Percentiles rank a stretch among this genome's conserved stretches.
Conservation (phyloP, 2,113 vertebrate genomes). For the Sceloporus tristichus region DNA sequence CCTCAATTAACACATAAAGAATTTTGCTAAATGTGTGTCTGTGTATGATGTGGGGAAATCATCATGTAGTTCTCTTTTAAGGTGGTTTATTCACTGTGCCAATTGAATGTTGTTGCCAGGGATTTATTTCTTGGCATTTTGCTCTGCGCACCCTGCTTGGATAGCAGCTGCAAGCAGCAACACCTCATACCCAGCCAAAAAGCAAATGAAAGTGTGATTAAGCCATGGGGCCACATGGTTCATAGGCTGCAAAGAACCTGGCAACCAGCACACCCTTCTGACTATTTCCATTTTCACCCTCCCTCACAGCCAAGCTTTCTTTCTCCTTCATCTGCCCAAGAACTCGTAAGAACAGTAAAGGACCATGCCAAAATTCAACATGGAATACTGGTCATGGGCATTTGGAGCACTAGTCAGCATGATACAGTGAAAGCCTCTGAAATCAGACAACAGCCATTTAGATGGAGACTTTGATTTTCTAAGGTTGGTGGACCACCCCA, state of each 20-base stretch:
- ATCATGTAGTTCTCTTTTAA: slow-evolving; percentile 39
- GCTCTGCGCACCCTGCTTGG: slow-evolving; percentile 21
- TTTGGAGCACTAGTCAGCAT: neutral
- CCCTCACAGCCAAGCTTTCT: neutral
- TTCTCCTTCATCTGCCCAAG: slow-evolving; percentile 3
- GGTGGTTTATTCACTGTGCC: slow-evolving; percentile 26
- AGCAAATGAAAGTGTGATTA: neutral
- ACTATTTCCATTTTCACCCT: slow-evolving; percentile 33
- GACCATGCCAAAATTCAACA: neutral
- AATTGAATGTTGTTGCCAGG: slow-evolving; percentile 5
- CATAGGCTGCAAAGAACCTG: slow-evolving; percentile 29
- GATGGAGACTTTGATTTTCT: neutral
- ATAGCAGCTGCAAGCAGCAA: slow-evolving; percentile 51
- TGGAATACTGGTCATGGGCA: neutral
- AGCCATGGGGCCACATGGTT: neutral
- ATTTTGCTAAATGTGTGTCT: slow-evolving; percentile 27
- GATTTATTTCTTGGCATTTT: slow-evolving; percentile 44
- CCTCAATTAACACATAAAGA: slow-evolving; percentile 33
- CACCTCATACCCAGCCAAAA: slow-evolving; percentile 34
- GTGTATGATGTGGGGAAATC: slow-evolving; percentile 33
- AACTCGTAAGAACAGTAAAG: slow-evolving; percentile 11
- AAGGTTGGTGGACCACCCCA: neutral
- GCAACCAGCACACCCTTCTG: slow-evolving; percentile 11
- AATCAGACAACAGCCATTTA: neutral
- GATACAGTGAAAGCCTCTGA: neutral